Percentiles rank a stretch among this genome's conserved stretches.
Evolutionary conservation across 2,797 vertebrate species (phyloP).

Genomic region (Echeneis naucrates): DNA sequence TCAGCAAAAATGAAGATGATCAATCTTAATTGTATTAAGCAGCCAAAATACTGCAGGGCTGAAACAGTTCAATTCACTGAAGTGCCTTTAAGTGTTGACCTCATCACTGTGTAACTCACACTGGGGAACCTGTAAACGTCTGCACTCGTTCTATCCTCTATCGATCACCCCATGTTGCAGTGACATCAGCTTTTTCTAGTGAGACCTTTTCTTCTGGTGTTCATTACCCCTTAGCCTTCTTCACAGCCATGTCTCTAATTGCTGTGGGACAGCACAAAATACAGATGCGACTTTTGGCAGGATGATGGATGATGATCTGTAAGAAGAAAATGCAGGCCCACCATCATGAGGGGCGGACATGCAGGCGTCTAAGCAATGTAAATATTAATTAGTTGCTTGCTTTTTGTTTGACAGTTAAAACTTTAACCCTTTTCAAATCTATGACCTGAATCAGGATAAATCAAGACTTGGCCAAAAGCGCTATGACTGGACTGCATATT

Average conservation of each 20-base stretch:
- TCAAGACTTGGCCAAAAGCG: neutral
- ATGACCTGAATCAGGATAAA: neutral
- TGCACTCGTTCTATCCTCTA: no score
- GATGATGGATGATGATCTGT: slow-evolving; percentile 3
- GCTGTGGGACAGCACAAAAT: neutral
- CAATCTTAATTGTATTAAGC: no score
- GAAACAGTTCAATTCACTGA: no score
- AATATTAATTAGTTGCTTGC: no score
- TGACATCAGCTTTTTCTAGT: neutral
- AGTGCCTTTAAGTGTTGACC: no score
- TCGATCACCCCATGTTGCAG: neutral
- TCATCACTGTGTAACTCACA: no score
- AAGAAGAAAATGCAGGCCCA: neutral
- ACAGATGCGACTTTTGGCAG: neutral
- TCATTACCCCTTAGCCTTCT: neutral
- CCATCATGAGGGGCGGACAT: neutral
- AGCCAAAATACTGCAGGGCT: no score
- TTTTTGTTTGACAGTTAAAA: neutral
- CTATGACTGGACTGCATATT: no score
- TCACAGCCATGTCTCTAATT: neutral
- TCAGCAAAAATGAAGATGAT: no score
- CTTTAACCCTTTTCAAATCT: neutral
- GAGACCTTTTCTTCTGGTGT: neutral
- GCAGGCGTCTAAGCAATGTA: neutral
- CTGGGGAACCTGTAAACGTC: no score